Conservation (phyloP, 2,888 invertebrate species). For the Hydroisotoma schaefferi region DNA sequence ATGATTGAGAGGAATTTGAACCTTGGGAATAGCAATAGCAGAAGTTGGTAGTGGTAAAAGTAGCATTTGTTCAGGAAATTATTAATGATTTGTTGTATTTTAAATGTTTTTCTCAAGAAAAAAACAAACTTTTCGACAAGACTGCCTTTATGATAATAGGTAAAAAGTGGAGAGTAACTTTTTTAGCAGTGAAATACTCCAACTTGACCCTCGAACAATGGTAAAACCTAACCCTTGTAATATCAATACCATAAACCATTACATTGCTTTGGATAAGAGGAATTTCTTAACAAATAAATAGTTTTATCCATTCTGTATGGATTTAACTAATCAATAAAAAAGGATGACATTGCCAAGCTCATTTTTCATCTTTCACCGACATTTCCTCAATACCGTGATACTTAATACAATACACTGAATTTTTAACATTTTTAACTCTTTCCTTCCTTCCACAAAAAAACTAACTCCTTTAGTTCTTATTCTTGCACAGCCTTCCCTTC, state of each 20-base stretch:
- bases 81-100: conserved; percentile 5
- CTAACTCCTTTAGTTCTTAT: too few species aligned
- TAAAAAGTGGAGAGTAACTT: too few species aligned
- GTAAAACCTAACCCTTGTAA: too few species aligned
- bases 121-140: conserved; percentile 5
- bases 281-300: too few species aligned
- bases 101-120: not conserved
- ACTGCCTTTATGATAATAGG: too few species aligned
- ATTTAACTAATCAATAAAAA: conserved; percentile 48
- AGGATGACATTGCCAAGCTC: conserved; percentile 40
- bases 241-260: too few species aligned
- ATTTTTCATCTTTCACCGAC: conserved; percentile 47
- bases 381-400: conserved; percentile 43
- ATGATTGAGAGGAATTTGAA: too few species aligned
- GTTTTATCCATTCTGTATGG: not conserved
- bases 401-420: too few species aligned
- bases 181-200: too few species aligned
- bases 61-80: conserved; percentile 1
- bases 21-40: too few species aligned
- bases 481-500: conserved; percentile 9
- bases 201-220: too few species aligned
- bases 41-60: not conserved
- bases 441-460: conserved; percentile 22
- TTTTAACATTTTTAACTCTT: conserved; percentile 42
- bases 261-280: too few species aligned